Conservation (phyloP, 2,888 invertebrate species). For the Watsonalla cultraria region DNA sequence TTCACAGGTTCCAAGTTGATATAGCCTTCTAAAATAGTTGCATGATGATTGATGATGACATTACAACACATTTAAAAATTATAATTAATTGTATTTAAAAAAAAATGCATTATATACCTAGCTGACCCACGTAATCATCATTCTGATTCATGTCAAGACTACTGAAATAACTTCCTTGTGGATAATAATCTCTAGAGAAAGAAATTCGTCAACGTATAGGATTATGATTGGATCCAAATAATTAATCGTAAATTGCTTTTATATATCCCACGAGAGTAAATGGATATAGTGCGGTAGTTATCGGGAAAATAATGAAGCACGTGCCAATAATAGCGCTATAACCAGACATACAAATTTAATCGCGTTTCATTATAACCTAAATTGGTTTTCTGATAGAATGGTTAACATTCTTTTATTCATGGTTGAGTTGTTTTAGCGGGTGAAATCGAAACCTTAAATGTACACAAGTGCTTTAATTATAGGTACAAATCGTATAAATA, state of each 20-base stretch:
- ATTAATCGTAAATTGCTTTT: constrained; percentile 51
- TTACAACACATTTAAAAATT: too few species aligned
- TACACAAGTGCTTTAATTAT: too few species aligned
- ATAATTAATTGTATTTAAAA: too few species aligned
- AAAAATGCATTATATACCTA: too few species aligned
- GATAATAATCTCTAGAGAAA: constrained; percentile 39
- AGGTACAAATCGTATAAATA: too few species aligned
- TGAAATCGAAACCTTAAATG: not conserved
- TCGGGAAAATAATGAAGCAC: constrained; percentile 17
- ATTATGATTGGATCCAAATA: constrained; percentile 41
- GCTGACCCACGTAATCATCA: too few species aligned
- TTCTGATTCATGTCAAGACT: too few species aligned
- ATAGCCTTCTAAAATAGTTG: too few species aligned
- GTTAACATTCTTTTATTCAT: constrained; percentile 9
- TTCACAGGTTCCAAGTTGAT: too few species aligned
- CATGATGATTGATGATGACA: too few species aligned
- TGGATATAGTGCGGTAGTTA: constrained; percentile 33
- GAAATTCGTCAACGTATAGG: constrained; percentile 29
- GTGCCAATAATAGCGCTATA: not conserved
- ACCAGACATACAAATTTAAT: constrained; percentile 9
- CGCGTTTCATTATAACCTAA: constrained; percentile 9
- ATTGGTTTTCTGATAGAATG: constrained; percentile 10
- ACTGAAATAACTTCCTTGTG: constrained; percentile 24
- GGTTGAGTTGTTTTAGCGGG: constrained; percentile 1
- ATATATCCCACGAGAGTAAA: constrained; percentile 40